A percentile compares a stretch with the other conserved stretches of the same genome.
Evolutionary conservation across 1,140 invertebrate genomes (phyloP).

Genomic region (Phymorhynchus buccinoides): DNA sequence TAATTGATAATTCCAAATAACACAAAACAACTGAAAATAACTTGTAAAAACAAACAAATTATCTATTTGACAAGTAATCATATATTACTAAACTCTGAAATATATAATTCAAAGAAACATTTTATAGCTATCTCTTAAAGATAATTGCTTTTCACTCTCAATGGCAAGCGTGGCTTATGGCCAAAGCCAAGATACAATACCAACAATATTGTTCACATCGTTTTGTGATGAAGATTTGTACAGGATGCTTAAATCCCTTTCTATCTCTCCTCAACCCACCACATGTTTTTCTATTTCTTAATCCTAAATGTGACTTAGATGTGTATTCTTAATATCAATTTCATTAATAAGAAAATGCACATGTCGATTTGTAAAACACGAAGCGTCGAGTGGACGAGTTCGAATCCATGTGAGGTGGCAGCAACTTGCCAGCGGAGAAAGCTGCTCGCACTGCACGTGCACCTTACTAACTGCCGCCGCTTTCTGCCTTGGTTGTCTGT

Average conservation of each 20-base stretch:
- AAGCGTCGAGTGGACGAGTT: constrained; percentile 99
- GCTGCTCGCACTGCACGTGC: background rate
- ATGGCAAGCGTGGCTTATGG: constrained; percentile 1
- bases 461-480: background rate
- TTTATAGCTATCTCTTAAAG: background rate
- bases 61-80: background rate
- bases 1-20: too few relatives aligned
- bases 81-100: background rate
- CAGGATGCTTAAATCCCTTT: too few relatives aligned
- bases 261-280: too few relatives aligned
- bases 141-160: background rate
- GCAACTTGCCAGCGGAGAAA: background rate
- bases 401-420: constrained; percentile 94
- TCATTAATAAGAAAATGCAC: background rate
- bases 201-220: background rate
- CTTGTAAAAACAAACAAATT: background rate
- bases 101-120: too few relatives aligned
- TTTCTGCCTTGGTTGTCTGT: background rate
- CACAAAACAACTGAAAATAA: background rate
- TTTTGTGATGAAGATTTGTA: background rate
- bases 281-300: too few relatives aligned
- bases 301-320: constrained; percentile 5
- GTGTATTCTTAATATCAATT: background rate
- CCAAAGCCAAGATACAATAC: background rate
- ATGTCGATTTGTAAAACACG: constrained; percentile 82